Conservation (phyloP, 1,140 invertebrate genomes). For the Archivesica marissinica region DNA sequence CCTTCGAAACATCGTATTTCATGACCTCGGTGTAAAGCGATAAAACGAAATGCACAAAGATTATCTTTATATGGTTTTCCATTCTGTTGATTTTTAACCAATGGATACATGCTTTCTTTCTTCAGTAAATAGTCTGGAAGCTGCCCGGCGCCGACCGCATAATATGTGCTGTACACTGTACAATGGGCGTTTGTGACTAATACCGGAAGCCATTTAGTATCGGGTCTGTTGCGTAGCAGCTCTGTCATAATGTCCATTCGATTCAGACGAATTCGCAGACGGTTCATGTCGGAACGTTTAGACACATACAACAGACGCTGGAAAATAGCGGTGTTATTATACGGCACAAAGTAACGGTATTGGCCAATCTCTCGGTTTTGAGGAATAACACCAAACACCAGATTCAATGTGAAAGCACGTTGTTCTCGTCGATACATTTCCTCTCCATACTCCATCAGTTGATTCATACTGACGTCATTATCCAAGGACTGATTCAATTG, state of each 20-base stretch:
- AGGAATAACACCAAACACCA: slow-evolving; percentile 22
- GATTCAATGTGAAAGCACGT: slow-evolving; percentile 24
- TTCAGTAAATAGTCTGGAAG: slow-evolving; percentile 12
- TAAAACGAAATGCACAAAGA: slow-evolving; percentile 43
- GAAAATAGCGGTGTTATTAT: slow-evolving; percentile 31
- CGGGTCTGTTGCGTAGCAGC: not conserved
- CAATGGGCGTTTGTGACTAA: slow-evolving; percentile 20
- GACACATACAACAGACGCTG: not conserved
- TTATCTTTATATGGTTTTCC: slow-evolving; percentile 35
- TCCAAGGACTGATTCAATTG: not conserved
- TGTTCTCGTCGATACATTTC: not conserved
- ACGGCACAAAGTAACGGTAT: slow-evolving; percentile 37
- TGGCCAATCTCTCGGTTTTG: slow-evolving; percentile 6
- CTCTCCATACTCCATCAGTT: not conserved
- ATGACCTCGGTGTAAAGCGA: slow-evolving; percentile 15
- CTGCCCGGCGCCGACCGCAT: not conserved
- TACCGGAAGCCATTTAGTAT: slow-evolving; percentile 13
- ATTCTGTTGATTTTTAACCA: slow-evolving; percentile 1
- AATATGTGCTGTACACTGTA: slow-evolving; percentile 8
- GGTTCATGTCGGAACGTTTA: not conserved
- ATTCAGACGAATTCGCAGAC: not conserved
- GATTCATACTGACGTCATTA: not conserved
- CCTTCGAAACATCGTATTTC: slow-evolving; percentile 11
- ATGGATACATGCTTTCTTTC: not conserved
- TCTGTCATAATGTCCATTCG: slow-evolving; percentile 10